Evolutionary conservation across 2,797 vertebrate genomes (phyloP).

Genomic region (Acropternis orthonyx): DNA sequence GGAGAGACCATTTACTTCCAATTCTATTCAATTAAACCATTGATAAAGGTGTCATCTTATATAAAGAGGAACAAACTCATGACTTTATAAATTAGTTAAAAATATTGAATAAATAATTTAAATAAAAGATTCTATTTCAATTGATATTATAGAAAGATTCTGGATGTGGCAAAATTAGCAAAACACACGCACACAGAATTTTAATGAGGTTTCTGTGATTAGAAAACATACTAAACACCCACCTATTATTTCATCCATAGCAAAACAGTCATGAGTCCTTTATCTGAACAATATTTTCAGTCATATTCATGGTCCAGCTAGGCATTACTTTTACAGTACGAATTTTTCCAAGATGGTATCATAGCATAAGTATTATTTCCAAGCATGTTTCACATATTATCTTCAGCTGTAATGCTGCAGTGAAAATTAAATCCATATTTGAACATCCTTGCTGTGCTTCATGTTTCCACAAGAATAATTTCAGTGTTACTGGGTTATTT

Average conservation of each 20-base stretch:
- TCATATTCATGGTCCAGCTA: neutral
- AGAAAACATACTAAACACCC: neutral
- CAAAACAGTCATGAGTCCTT: neutral
- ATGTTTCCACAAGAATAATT: neutral
- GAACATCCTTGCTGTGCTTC: neutral
- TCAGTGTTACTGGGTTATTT: neutral
- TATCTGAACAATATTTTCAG: neutral
- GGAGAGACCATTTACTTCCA: neutral
- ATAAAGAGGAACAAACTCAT: neutral
- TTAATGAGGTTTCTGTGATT: neutral
- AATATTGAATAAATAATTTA: neutral
- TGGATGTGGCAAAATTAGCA: neutral
- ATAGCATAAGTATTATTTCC: neutral
- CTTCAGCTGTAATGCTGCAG: neutral
- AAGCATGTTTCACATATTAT: neutral
- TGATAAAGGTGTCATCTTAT: neutral
- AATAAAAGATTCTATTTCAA: neutral
- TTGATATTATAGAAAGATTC: neutral
- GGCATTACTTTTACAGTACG: neutral
- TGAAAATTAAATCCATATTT: neutral
- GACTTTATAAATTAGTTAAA: neutral
- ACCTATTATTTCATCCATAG: neutral
- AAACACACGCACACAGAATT: neutral
- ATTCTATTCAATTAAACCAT: neutral
- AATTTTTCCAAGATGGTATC: neutral